Evolutionary conservation across 1,140 invertebrate genomes (phyloP).

Genomic region (Leptinotarsa undecemlineata): DNA sequence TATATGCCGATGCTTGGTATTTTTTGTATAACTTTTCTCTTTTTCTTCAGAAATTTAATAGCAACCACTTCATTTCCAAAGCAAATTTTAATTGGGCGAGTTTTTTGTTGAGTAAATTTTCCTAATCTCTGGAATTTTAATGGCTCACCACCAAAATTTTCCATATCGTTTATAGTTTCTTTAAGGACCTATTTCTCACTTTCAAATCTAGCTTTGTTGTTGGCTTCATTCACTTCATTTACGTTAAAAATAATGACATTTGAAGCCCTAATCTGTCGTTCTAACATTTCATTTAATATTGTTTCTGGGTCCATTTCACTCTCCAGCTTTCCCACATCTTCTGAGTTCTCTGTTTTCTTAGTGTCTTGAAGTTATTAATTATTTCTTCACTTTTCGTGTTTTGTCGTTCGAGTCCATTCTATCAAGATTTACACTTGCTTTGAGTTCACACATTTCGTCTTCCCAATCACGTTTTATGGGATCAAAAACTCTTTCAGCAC

Average conservation of each 20-base stretch:
- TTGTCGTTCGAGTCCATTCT: not conserved
- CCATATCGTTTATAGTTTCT: not conserved
- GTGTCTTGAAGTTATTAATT: not conserved
- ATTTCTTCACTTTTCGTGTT: not conserved
- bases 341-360: not conserved
- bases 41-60: not conserved
- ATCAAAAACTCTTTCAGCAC: not conserved
- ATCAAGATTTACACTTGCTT: not conserved
- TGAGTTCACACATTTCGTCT: not conserved
- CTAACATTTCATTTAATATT: not conserved
- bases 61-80: constrained; percentile 9
- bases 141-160: not conserved
- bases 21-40: not conserved
- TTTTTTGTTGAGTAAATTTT: constrained; percentile 14
- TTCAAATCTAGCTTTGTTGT: not conserved
- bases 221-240: not conserved
- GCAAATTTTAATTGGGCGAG: not conserved
- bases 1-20: not conserved
- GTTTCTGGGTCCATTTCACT: not conserved
- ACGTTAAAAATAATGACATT: not conserved
- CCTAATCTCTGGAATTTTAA: constrained; percentile 2
- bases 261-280: not conserved
- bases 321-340: not conserved
- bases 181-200: not conserved
- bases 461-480: not conserved